These are phyloP conservation scores for Parnassius smintheus DNA, from an alignment of 2,888 invertebrate genomes.

Conservation along the genomic window DNA sequence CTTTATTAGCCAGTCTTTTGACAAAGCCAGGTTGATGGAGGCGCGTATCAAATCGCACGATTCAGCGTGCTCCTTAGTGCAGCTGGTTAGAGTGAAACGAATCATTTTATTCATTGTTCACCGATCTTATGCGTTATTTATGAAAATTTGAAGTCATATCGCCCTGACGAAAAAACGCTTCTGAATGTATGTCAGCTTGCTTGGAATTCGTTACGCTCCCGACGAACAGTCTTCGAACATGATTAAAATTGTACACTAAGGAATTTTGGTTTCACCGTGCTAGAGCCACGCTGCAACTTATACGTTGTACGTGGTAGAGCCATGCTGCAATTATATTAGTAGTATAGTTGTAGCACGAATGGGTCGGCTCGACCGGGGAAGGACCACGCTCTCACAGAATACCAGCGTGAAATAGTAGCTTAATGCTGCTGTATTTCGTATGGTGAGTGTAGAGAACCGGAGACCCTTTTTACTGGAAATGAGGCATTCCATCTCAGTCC, in stretches of 20 bases:
- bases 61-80: slow-evolving; percentile 73
- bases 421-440: no score
- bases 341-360: no score
- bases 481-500: no score
- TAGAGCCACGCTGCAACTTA: no score
- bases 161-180: slow-evolving; percentile 48
- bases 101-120: slow-evolving; percentile 76
- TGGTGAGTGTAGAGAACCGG: no score
- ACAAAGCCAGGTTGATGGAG: slow-evolving; percentile 74
- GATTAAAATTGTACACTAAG: not conserved
- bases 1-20: slow-evolving; percentile 75
- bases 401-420: no score
- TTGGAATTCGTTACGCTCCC: slow-evolving; percentile 67
- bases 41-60: slow-evolving; percentile 77
- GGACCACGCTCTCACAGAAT: no score
- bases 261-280: not conserved
- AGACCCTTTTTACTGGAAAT: no score
- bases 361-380: no score
- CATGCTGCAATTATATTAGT: no score
- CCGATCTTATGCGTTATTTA: slow-evolving; percentile 72
- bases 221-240: slow-evolving; percentile 47
- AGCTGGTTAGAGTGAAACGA: slow-evolving; percentile 75
- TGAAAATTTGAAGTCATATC: slow-evolving; percentile 68
- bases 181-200: slow-evolving; percentile 75
- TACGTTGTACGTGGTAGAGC: no score